A percentile compares a stretch with the other conserved stretches of the same genome.
These are phyloP conservation scores for Boulengeromyrus knoepffleri DNA, from an alignment of 2,113 vertebrate species.

Conservation along the genomic window DNA sequence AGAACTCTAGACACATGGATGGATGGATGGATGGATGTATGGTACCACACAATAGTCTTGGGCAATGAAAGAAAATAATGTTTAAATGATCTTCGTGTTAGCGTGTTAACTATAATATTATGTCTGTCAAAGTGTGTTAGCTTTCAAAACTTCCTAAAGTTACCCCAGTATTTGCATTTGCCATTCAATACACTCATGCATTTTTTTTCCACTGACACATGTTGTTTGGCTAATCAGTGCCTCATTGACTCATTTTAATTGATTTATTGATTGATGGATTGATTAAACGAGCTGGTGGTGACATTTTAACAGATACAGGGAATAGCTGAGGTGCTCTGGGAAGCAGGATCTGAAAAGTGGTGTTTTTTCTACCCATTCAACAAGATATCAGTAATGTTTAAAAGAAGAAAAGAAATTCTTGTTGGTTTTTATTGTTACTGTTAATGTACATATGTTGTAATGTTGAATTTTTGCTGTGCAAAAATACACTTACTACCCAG, in stretches of 20 bases:
- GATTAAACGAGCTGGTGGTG: not conserved
- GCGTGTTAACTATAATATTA: not conserved
- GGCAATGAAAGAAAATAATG: not conserved
- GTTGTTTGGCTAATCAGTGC: not conserved
- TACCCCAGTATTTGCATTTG: not conserved
- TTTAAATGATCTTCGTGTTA: not conserved
- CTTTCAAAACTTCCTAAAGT: not conserved
- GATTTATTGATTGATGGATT: not conserved
- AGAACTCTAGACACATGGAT: not conserved
- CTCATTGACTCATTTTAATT: not conserved
- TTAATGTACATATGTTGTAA: not conserved
- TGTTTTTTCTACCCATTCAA: not conserved
- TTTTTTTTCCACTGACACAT: not conserved
- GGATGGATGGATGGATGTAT: not conserved
- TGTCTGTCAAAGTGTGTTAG: not conserved
- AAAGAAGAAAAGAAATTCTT: not conserved
- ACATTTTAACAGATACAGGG: not conserved
- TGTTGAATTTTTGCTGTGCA: not conserved
- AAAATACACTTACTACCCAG: not conserved
- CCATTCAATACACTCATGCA: not conserved
- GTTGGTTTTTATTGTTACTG: not conserved
- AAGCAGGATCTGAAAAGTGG: not conserved
- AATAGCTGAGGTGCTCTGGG: not conserved
- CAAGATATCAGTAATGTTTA: not conserved
- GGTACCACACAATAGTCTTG: not conserved